Conservation (phyloP, 1,140 invertebrate species). For the Drosophila carrolli region DNA sequence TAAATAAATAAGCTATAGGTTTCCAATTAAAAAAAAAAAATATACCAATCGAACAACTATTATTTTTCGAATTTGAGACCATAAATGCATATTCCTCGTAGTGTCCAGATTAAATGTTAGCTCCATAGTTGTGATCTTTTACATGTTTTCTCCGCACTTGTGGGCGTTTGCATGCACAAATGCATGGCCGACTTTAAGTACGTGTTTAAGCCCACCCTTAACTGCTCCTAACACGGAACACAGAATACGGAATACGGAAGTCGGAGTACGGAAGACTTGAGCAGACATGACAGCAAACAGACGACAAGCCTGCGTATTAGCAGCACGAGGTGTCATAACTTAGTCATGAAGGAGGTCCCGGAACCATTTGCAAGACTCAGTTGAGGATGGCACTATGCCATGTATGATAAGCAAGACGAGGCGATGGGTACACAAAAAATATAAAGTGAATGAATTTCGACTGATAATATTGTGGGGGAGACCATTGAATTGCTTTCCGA, state of each 20-base stretch:
- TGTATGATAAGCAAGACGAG: neutral
- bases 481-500: no score
- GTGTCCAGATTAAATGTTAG: neutral
- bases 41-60: no score
- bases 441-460: no score
- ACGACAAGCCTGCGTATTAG: conserved; percentile 53
- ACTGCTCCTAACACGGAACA: conserved; percentile 22
- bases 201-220: conserved; percentile 66
- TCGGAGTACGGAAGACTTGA: conserved; percentile 33
- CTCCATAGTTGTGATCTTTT: conserved; percentile 1
- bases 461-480: no score
- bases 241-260: neutral
- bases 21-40: no score
- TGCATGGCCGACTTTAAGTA: conserved; percentile 60
- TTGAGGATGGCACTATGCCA: neutral
- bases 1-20: no score
- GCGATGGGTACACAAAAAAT: neutral
- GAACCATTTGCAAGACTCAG: conserved; percentile 20
- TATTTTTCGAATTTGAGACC: no score
- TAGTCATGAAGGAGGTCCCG: conserved; percentile 45
- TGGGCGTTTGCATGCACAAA: conserved; percentile 49
- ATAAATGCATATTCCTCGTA: neutral
- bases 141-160: neutral
- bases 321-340: conserved; percentile 54
- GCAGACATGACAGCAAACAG: conserved; percentile 55